phyloP scores from a whole-genome alignment of 2,113 vertebrate species.

The Hemicordylus capensis region DNA sequence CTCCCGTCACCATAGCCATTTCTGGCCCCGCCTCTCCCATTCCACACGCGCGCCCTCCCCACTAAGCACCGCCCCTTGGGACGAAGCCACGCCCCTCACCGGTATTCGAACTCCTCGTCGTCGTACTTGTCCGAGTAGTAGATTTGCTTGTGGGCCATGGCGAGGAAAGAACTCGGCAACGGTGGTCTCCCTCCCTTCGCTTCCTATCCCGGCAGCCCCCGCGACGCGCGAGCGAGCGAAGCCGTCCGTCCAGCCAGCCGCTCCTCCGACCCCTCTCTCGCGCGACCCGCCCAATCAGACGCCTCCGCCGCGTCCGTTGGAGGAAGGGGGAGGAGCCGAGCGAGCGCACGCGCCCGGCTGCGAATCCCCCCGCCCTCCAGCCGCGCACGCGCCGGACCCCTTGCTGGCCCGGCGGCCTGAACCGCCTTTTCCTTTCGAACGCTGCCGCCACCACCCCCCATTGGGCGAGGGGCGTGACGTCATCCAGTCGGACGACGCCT shows the following conservation, averaged over 20 bases:
- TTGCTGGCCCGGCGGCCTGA: background rate
- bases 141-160: constrained; percentile 87
- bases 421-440: constrained; percentile 24
- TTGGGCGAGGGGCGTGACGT: background rate
- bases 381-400: background rate
- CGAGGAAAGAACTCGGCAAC: background rate
- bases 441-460: background rate
- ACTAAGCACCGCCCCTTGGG: background rate
- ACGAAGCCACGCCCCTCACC: constrained; percentile 62
- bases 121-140: constrained; percentile 90
- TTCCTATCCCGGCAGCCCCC: background rate
- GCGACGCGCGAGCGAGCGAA: background rate
- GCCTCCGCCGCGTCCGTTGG: background rate
- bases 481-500: fast-evolving
- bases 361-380: background rate
- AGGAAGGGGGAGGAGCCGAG: background rate
- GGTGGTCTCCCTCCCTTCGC: background rate
- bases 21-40: too few species aligned
- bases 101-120: constrained; percentile 88
- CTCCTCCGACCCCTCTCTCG: background rate
- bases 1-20: too few species aligned
- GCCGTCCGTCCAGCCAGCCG: too few species aligned
- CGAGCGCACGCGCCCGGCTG: background rate
- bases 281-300: background rate
- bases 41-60: too few species aligned